Conservation (phyloP, 2,113 vertebrate genomes). For the Puffinus mauretanicus region DNA sequence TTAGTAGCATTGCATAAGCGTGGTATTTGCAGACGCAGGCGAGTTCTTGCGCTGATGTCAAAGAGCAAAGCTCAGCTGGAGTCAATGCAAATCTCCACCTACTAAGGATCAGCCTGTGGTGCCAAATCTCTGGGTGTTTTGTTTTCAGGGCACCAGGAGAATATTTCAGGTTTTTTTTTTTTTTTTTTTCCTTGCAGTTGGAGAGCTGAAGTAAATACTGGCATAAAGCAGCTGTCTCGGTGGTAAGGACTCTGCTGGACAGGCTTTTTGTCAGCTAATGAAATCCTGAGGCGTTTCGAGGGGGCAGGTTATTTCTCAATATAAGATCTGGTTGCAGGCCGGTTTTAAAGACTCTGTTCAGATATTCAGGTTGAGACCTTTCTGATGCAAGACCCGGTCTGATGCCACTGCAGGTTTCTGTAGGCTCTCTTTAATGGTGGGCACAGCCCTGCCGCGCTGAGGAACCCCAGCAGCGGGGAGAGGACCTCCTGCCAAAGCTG, state of each 20-base stretch:
- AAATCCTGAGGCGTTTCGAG: neutral
- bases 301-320: neutral
- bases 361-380: neutral
- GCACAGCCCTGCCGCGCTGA: neutral
- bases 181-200: neutral
- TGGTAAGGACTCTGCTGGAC: neutral
- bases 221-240: neutral
- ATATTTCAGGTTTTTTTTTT: neutral
- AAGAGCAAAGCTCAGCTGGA: conserved; percentile 49
- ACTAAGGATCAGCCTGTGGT: neutral
- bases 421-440: neutral
- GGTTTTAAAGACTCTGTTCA: neutral
- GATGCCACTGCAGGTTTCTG: neutral
- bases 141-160: conserved; percentile 30
- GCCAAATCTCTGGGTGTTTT: conserved; percentile 36
- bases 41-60: conserved; percentile 33
- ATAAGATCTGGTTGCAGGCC: neutral
- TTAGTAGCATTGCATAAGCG: conserved; percentile 23
- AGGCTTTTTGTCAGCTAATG: neutral
- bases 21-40: conserved; percentile 15
- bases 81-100: conserved; percentile 7
- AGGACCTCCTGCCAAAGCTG: neutral
- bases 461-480: neutral
- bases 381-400: neutral
- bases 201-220: neutral